Base-by-base conservation (phyloP, 2,888 invertebrate species). In the Catocala nupta region DNA sequence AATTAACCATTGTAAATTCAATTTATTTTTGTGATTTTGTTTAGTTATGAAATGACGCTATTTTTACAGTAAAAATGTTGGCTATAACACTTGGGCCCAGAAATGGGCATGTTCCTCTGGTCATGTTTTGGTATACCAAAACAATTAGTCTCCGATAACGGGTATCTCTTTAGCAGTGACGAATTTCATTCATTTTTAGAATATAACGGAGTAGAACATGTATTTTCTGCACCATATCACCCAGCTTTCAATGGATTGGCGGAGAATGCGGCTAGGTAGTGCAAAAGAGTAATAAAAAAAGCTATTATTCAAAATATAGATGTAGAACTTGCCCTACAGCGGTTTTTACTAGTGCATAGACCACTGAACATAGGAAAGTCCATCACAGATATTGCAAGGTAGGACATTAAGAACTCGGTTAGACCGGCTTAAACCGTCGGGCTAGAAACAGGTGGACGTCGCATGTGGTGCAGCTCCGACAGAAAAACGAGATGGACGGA, bases 231-330 rank as follows among this genome's bases (percentile, higher is more conserved):
- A 16, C 16, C 57, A 0, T 53, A 62, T 55, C 67, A 74, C 43
- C 69, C 72, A 0, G 50, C 71, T 0, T 73, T 72, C 0, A 76
- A 78, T 39, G 76, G 75, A 0, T 70, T 73, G 3, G 75, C 73
- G 0, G 76, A 77, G 55, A 68, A 67, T 6, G 77, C 74, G 0
- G 75, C 75, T 0, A 77, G 71, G 55, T 44, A 70, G 5, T 71
- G 69, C 55, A 79, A 77, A 59, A 54, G 68, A 3, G 65, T 54
- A 5, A 71, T 77, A 49, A 68, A 79, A 76, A 44, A 69, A n/a
- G n/a, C 73, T 12, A 47, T 47, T 5, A 13, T 47, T 47, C 13
- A 12, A 47, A 13, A 47, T 47, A 47, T 12, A 13, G 13, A 47
- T 13, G 47, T 47, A 36, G 36, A 36, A 36, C 36, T 36, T 36